Evolutionary conservation across 2,797 vertebrate genomes (phyloP).

Genomic region (Neosilurus hyrtlii): DNA sequence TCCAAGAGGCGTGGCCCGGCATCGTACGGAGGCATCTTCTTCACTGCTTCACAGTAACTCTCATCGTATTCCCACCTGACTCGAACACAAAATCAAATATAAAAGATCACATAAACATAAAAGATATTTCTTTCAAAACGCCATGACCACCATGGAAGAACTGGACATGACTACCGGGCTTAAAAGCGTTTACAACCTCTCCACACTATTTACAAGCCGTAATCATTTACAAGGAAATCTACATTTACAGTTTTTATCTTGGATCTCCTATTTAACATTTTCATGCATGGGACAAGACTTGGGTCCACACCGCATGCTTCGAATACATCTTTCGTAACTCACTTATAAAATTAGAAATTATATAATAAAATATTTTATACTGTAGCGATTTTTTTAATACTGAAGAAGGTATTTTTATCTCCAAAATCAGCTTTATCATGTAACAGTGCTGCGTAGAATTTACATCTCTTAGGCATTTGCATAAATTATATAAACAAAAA

Average conservation of each 20-base stretch:
- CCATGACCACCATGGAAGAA: not conserved
- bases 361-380: no score
- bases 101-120: not conserved
- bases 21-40: slow-evolving; percentile 95
- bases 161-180: not conserved
- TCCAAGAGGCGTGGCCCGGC: slow-evolving; percentile 91
- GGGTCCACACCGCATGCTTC: no score
- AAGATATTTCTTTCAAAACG: not conserved
- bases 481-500: no score
- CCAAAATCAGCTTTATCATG: not conserved
- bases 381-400: no score
- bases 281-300: not conserved
- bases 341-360: no score
- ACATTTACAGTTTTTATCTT: not conserved
- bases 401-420: no score
- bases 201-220: not conserved
- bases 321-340: no score
- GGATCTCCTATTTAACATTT: not conserved
- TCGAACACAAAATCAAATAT: not conserved
- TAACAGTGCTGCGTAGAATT: not conserved
- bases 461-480: no score
- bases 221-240: not conserved
- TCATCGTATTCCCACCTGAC: slow-evolving; percentile 97
- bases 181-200: no score
- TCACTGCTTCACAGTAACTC: slow-evolving; percentile 96